Percentiles rank a stretch among this genome's conserved stretches.
These are phyloP conservation scores for Mastigias papua DNA, from an alignment of 30 jellyfish, hydroid and myxozoan species.

Conservation along the genomic window DNA sequence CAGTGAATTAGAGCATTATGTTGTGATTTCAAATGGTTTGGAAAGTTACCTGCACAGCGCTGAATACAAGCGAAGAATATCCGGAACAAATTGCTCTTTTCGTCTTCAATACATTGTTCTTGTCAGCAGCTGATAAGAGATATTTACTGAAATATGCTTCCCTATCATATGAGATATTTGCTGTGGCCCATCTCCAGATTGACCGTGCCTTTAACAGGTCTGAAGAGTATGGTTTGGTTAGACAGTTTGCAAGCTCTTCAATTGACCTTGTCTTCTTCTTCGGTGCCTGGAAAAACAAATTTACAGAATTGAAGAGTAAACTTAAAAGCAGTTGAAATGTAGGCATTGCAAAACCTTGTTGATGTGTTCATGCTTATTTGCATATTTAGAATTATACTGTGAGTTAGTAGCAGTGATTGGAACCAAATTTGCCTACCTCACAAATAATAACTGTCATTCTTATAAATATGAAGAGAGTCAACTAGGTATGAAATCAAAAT, in stretches of 20 bases:
- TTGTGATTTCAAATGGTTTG: background rate
- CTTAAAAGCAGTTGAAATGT: too few relatives aligned
- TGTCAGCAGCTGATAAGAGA: conserved; percentile 27
- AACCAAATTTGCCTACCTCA: too few relatives aligned
- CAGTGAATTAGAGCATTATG: too few relatives aligned
- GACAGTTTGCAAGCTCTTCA: conserved; percentile 45
- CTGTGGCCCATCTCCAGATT: conserved; percentile 87
- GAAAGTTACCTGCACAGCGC: conserved; percentile 66
- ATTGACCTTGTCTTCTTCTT: conserved; percentile 24
- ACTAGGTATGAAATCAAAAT: too few relatives aligned
- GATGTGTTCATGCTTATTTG: too few relatives aligned
- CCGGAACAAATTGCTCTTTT: conserved; percentile 86
- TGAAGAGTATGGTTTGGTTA: conserved; percentile 50
- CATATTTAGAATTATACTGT: too few relatives aligned
- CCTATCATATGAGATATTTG: conserved; percentile 74
- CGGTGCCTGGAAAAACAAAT: conserved; percentile 51
- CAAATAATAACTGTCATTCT: too few relatives aligned
- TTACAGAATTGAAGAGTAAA: too few relatives aligned
- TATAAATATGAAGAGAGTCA: too few relatives aligned
- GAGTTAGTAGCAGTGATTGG: too few relatives aligned
- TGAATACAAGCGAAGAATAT: conserved; percentile 56
- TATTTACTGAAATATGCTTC: conserved; percentile 53
- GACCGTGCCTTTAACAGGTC: conserved; percentile 67
- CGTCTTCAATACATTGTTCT: conserved; percentile 31
- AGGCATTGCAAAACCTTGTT: too few relatives aligned